Conservation (phyloP, 2,888 invertebrate species). For the Thecophora atra region DNA sequence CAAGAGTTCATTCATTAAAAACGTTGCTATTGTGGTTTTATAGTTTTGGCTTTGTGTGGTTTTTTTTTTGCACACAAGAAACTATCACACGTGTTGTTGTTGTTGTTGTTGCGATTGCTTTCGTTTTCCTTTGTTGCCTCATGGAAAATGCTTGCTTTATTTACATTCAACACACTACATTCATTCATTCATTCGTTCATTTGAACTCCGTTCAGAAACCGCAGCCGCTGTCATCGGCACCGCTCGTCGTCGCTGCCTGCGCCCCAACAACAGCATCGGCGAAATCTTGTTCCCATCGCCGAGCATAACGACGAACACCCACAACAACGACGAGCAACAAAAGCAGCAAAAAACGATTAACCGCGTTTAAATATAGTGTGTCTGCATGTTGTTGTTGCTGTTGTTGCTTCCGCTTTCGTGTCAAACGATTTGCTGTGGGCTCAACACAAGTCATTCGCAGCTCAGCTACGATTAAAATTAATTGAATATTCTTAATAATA, state of each 20-base stretch:
- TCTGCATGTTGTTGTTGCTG: background rate
- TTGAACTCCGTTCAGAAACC: background rate
- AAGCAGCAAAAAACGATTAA: background rate
- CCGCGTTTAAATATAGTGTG: background rate
- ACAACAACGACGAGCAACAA: background rate
- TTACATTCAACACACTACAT: background rate
- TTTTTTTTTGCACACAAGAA: background rate
- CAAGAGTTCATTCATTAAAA: background rate
- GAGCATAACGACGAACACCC: background rate
- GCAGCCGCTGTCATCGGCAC: background rate
- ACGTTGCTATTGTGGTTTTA: background rate
- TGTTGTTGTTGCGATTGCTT: background rate
- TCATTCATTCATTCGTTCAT: too few species aligned
- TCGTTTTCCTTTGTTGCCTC: background rate
- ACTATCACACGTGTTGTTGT: background rate
- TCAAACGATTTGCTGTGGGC: background rate
- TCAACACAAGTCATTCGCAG: too few species aligned
- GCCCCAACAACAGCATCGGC: constrained; percentile 4
- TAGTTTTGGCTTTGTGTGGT: background rate
- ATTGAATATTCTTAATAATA: too few species aligned
- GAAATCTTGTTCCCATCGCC: background rate
- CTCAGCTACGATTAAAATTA: too few species aligned
- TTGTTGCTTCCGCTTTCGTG: background rate
- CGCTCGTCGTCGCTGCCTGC: background rate
- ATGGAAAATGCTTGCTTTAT: background rate